phyloP scores from a whole-genome alignment of 2,888 invertebrate species.

The Spatulosminthurus flaviceps region DNA sequence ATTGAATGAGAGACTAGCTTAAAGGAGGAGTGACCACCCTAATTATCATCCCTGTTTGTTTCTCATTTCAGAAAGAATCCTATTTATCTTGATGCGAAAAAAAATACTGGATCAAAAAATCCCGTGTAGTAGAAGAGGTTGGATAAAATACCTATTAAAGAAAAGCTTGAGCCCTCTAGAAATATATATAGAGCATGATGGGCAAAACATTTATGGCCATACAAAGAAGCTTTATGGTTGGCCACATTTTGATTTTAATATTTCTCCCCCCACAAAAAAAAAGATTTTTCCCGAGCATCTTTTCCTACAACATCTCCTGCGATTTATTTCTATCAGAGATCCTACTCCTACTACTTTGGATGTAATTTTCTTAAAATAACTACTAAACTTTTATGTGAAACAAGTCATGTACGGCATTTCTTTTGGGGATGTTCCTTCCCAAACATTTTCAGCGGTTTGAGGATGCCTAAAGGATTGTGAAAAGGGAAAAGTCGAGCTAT shows the following conservation, averaged over 20 bases:
- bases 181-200: background rate
- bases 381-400: constrained; percentile 14
- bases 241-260: constrained; percentile 18
- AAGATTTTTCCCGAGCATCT: background rate
- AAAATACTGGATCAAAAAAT: background rate
- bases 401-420: background rate
- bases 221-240: background rate
- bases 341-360: background rate
- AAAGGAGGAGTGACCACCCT: background rate
- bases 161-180: background rate
- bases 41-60: background rate
- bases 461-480: background rate
- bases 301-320: background rate
- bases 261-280: no score
- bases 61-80: no score
- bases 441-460: background rate
- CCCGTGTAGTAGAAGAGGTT: background rate
- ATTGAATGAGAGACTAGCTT: background rate
- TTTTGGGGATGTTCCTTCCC: background rate
- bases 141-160: background rate
- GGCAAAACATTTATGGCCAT: background rate
- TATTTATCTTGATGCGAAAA: no score
- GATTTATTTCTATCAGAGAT: no score
- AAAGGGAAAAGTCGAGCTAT: background rate
- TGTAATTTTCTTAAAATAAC: constrained; percentile 11